Base-by-base conservation (phyloP, 2,888 invertebrate genomes). In the Tachina lurida region DNA sequence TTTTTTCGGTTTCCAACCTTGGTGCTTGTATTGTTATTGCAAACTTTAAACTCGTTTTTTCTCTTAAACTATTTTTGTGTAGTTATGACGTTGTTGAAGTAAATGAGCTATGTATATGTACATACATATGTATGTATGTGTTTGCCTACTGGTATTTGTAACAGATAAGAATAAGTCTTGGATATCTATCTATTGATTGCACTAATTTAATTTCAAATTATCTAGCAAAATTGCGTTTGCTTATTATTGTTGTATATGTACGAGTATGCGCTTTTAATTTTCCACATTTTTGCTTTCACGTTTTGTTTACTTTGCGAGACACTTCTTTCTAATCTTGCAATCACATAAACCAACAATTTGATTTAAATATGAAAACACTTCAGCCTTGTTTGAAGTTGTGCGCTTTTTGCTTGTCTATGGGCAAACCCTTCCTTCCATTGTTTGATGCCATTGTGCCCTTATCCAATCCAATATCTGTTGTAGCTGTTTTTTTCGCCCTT, bases 141-240 rank as follows among this genome's bases (percentile, higher is more conserved):
- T 62, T n/a, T 83, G 31, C 31, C 43, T 67, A 22, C 7, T 45
- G 9, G 47, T 17, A n/a, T 2, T 70, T 22, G 49, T 70, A 49
- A 13, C 31, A 31, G 31, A 31, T 39, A 58, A 4, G 49, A 52
- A 22, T 4, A 17, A 43, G 52, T 41, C 68, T 70, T 43, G 49
- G 70, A 79, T 65, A 45, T 60, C 77, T 63, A 31, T 77, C 67
- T 43, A 45, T 45, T 49, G 47, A 75, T 84, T 68, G 63, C 75
- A 43, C 70, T 71, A 75, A 75, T 65, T 52, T 75, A 63, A 75
- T 71, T 79, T 56, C n/a, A 70, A 70, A 62, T 63, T 45, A 19
- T 73, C 78, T 68, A 39, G 49, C 45, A 68, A 41, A 49, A 43
- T 31, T 78, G 17, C n/a, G 9, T 54, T 56, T 73, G 31, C 31